Evolutionary conservation across 2,113 vertebrate species (phyloP), one percentile per base, ranked within the genome.

Genomic region (Actinemys pallida): DNA sequence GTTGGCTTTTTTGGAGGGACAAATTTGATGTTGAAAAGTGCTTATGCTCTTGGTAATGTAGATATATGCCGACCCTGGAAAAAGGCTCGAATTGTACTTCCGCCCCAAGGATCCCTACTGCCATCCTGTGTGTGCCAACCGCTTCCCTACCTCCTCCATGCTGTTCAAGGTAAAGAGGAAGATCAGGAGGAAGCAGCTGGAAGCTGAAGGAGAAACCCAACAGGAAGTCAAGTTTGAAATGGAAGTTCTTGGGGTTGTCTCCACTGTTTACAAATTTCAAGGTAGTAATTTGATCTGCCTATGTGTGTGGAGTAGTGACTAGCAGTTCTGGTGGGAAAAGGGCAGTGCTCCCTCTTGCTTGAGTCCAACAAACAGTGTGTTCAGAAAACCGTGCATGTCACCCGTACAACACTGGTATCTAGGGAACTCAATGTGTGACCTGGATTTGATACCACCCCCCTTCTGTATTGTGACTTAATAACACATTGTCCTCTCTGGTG

Each of bases 211-310:
- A 0, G 84, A 80, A 39, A 24, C 11, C 4, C 89, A 65, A 31
- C 85, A 97, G 1, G 76, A 96, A 42, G 95, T 97, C 27, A 97
- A 95, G 1, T 98, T 99, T 24, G 94, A 98, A 76, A 98, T 99
- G 97, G 99, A 99, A 59, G 96, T 99, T 10, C 95, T 99, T 2
- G 99, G 99, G 53, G 93, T 98, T 50, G 98, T 99, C 82, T 98
- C 98, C 54, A 99, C 99, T 0, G 98, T 99, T 7, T 99, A 99
- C 96, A 99, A 99, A 95, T 99, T 99, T 93, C 99, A 99, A 98
- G 99, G 99, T 99, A 89, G 49, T 2, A 1, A 10, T n/a, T 31
- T n/a, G 4, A 4, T 5, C 19, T 78, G 4, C 35, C 56, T 45
- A 27, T 76, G 35, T 4, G 0, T 0, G 0, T 52, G 81, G 39